A percentile compares a stretch with the other conserved stretches of the same genome.
These are phyloP conservation scores for Lepidostoma basale DNA, from an alignment of 1,140 invertebrate species.

Conservation along the genomic window DNA sequence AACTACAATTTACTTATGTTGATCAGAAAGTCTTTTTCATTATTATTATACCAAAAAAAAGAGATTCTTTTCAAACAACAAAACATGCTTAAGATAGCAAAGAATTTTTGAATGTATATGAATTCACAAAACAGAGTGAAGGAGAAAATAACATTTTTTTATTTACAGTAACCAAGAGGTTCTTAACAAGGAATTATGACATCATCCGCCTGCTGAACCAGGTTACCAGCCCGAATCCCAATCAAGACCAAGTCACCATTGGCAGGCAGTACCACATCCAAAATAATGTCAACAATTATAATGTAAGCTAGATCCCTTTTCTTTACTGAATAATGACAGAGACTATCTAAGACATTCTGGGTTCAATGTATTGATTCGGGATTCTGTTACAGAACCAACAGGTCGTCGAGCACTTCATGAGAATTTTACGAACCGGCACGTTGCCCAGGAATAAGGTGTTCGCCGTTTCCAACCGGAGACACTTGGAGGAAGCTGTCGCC, in stretches of 20 bases:
- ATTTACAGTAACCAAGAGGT: too few species aligned
- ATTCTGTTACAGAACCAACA: slow-evolving; percentile 51
- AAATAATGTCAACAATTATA: not conserved
- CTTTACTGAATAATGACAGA: not conserved
- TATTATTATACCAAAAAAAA: too few species aligned
- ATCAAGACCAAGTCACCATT: slow-evolving; percentile 52
- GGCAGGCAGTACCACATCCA: slow-evolving; percentile 46
- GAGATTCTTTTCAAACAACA: too few species aligned
- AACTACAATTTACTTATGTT: too few species aligned
- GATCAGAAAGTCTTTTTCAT: too few species aligned
- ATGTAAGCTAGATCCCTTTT: not conserved
- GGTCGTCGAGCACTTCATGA: slow-evolving; percentile 62
- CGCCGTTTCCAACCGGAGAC: slow-evolving; percentile 58
- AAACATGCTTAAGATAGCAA: too few species aligned
- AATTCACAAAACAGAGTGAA: too few species aligned
- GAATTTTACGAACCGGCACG: slow-evolving; percentile 58
- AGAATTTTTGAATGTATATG: too few species aligned
- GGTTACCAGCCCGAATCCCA: slow-evolving; percentile 47
- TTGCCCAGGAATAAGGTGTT: slow-evolving; percentile 61
- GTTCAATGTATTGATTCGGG: not conserved
- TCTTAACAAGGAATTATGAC: slow-evolving; percentile 48
- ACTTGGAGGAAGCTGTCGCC: slow-evolving; percentile 54
- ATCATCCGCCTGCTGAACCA: slow-evolving; percentile 51
- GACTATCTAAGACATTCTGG: not conserved
- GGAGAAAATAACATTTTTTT: too few species aligned